Evolutionary conservation across 2,888 invertebrate genomes (phyloP), one percentile per base, ranked within the genome.

Genomic region (Tortrix viridana): DNA sequence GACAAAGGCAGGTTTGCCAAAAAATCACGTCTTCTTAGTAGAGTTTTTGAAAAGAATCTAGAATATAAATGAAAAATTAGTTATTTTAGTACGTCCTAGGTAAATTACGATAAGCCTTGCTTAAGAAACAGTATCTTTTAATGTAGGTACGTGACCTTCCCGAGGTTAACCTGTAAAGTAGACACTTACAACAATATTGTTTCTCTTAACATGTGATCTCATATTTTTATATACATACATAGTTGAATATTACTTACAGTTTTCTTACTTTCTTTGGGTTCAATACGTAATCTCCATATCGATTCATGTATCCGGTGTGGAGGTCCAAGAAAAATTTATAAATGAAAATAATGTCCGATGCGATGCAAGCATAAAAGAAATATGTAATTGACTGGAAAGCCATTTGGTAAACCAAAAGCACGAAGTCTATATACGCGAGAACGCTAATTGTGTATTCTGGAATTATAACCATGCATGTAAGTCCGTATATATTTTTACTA

Each of bases 361-460:
- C 70, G 26, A 89, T 67, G 71, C 84, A 89, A 16, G 83, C 77
- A 62, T 80, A 75, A 52, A 81, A 83, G 70, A 82, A 87, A 65
- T 75, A 80, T 5, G 73, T 75, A 48, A 84, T 81, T 19, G 92
- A 88, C 64, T 86, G 79, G 68, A 93, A 93, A 6, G 92, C 85
- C 85, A 93, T 90, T 78, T 93, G 87, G 65, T 93, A 93, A 1
- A 88, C 84, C 19, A 91, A 80, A 12, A 89, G 58, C 80, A 92
- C 82, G 60, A 89, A 89, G 65, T 92, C 92, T 5, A 77, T 44
- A 66, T 93, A 93, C 0, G 92, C 80, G 14, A 91, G 68, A 9
- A 85, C 66, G 37, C 92, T 76, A 14, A 86, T 85, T 2, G 92
- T 68, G 63, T 88, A 86, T 70, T 90, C 93, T 93, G 85, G 54